Base-by-base conservation (phyloP, 30 jellyfish, hydroid and myxozoan genomes). In the Cassiopea andromeda region DNA sequence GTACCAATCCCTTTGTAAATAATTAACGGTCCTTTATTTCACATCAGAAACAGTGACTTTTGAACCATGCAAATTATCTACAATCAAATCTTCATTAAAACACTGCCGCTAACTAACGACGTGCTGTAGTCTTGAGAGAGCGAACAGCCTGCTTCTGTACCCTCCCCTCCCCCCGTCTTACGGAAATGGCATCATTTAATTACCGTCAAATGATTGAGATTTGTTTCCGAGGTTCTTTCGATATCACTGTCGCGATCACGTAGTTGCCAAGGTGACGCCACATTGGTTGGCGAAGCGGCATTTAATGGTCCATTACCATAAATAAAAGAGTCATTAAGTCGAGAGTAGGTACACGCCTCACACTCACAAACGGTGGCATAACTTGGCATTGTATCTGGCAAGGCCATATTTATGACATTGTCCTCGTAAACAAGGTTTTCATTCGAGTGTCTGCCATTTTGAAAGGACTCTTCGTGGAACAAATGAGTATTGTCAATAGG, bases 321-420 rank as follows among this genome's bases (percentile, higher is more conserved):
- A 48, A 47, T 60, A 49, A 77, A 47, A 15, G 73, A 48, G 54
- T 48, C 73, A n/a, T 77, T 60, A 77, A 46, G 15, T 46, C 86
- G 44, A 18, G 47, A n/a, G 12, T 68, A 15, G 2, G 46, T 15
- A 69, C 90, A 60, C 90, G 73, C 66, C 82, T 79, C 58, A 46
- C 90, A 81, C 47, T 69, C 69, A 81, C 81, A 81, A 81, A 13
- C 75, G 44, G 75, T 2, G 19, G 13, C 74, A 50, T 77, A 47
- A 77, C 54, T 70, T 64, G 19, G 73, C 73, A 64, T 64, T 64
- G 73, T 5, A 64, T 64, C 19, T 5, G 73, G 43, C 73, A 64
- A 4, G 73, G 19, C 73, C 43, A 17, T 17, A 64, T 16, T 17
- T 27, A 17, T 64, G 14, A 9, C 38, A 70, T 70, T 70, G 79